Conservation (phyloP, 2,113 vertebrate species). For the Catharus fuscescens region DNA sequence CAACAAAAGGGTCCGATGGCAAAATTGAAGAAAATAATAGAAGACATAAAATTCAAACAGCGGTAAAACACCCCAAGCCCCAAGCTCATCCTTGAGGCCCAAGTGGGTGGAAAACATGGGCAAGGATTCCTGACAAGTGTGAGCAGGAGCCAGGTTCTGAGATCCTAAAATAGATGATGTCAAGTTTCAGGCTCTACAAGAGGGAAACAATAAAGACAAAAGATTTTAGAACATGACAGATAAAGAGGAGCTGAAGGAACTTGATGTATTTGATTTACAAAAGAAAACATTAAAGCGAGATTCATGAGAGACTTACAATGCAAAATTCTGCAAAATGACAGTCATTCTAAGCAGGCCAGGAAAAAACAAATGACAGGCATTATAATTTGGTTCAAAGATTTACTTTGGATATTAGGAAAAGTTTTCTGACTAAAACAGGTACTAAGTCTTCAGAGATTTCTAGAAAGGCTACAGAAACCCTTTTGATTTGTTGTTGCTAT, state of each 20-base stretch:
- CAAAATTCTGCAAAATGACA: constrained; percentile 38
- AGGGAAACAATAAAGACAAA: constrained; percentile 20
- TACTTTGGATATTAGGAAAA: constrained; percentile 33
- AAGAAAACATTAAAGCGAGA: constrained; percentile 20
- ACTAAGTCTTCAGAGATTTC: constrained; percentile 5
- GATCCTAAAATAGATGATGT: constrained; percentile 11
- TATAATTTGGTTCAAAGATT: constrained; percentile 29
- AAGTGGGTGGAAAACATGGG: neutral
- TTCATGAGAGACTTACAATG: constrained; percentile 3
- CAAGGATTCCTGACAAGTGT: neutral
- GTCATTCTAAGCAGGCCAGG: neutral
- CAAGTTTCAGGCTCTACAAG: neutral
- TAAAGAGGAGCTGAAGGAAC: constrained; percentile 14
- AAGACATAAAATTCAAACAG: neutral
- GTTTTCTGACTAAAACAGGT: constrained; percentile 14
- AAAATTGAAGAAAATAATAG: neutral
- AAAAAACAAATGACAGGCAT: constrained; percentile 2
- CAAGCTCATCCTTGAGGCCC: neutral
- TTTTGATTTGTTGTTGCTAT: constrained; percentile 23
- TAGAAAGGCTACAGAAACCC: neutral
- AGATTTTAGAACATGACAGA: constrained; percentile 19
- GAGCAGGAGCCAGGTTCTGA: neutral
- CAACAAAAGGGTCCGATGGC: neutral
- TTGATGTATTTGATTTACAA: constrained; percentile 33
- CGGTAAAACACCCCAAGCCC: neutral